Percentiles rank a stretch among this genome's conserved stretches.
phyloP scores from a whole-genome alignment of 2,797 vertebrate genomes.

The Holocentrus rufus region DNA sequence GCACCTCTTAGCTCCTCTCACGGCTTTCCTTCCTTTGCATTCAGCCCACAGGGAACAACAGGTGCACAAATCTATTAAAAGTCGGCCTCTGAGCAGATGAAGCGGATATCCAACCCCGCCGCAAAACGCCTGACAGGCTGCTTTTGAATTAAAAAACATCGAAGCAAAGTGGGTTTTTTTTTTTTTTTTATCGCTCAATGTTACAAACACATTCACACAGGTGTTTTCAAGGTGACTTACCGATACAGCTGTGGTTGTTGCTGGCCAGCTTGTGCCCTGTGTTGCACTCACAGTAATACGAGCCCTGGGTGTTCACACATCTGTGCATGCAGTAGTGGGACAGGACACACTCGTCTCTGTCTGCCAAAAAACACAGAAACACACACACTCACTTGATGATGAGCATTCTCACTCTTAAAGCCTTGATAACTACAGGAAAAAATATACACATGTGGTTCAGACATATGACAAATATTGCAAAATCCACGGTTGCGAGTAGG shows the following conservation, averaged over 20 bases:
- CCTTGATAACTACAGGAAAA: too few relatives aligned
- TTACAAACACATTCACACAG: constrained; percentile 21
- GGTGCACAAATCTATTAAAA: constrained; percentile 13
- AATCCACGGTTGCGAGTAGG: too few relatives aligned
- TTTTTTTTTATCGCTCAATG: constrained; percentile 8
- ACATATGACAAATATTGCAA: too few relatives aligned
- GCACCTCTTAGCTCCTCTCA: constrained; percentile 12
- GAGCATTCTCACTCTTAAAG: too few relatives aligned
- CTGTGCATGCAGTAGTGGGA: constrained; percentile 93
- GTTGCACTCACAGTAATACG: constrained; percentile 95
- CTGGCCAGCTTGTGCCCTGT: constrained; percentile 90
- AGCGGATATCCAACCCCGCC: neutral
- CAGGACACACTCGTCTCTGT: constrained; percentile 90
- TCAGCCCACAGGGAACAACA: neutral
- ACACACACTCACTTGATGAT: neutral
- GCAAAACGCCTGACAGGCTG: constrained; percentile 12
- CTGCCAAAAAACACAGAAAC: constrained; percentile 74
- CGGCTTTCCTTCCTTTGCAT: constrained; percentile 10
- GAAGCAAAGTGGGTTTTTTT: constrained; percentile 10
- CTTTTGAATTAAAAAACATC: constrained; percentile 17
- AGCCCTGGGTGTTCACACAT: constrained; percentile 93
- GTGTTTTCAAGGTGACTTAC: constrained; percentile 80
- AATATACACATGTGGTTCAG: too few relatives aligned
- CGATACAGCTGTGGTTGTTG: constrained; percentile 95
- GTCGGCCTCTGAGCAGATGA: constrained; percentile 1